Base-by-base conservation (phyloP, 2,113 vertebrate species). In the Apus apus region DNA sequence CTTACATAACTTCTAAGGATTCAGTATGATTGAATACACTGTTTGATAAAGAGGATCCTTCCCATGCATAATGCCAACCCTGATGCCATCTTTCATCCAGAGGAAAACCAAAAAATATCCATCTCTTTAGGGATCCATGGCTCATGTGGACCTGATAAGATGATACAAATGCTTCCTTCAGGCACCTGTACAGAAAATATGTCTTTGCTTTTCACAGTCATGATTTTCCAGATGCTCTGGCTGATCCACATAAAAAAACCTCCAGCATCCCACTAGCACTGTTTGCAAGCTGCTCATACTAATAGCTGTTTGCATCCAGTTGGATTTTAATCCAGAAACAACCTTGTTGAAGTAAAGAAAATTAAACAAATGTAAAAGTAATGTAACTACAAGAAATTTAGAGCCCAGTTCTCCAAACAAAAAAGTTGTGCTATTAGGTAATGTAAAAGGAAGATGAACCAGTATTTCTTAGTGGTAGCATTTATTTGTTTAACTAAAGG, bases 401-500 rank as follows among this genome's bases (percentile, higher is more conserved):
- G 40, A 86, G 45, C 17, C 61, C 1, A 8, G 71, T 78, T 88
- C 72, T 86, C 38, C 72, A 92, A 93, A 87, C 13, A 65, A 93
- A 77, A 46, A 72, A 75, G 30, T 61, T 51, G 23, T 45, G 46
- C 8, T 84, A 58, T 70, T 36, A 61, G 57, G 53, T 80, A 61
- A 89, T 86, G 54, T 75, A 27, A 90, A 85, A 85, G 50, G 27
- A 93, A 93, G 29, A 61, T 54, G 50, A 85, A 40, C 12, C 65
- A 68, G 57, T 74, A 67, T 78, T 96, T 93, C 60, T 51, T 81
- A 40, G 27, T 34, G 38, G 56, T 29, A 74, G 48, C 68, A 78
- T 78, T 78, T 87, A 86, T 93, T 88, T 96, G 67, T 81, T 96
- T 89, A 90, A 86, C 56, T 88, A 93, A 93, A 97, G 78, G 87